Conservation (phyloP, 1,140 invertebrate genomes). For the Teleogryllus occipitalis region DNA sequence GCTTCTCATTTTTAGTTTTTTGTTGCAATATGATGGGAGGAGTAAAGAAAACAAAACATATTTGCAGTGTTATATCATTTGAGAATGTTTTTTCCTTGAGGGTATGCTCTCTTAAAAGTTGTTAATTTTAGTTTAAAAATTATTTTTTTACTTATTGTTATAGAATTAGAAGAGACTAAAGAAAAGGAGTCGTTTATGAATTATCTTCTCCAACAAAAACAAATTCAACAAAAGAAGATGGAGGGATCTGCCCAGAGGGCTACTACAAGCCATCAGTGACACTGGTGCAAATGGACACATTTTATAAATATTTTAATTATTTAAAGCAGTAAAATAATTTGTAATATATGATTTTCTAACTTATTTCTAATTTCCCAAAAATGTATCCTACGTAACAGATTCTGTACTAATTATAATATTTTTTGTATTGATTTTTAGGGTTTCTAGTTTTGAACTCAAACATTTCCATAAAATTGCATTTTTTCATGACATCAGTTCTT, state of each 20-base stretch:
- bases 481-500: too few species aligned
- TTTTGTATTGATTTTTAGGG: background rate
- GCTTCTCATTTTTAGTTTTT: too few species aligned
- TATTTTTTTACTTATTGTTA: constrained; percentile 6
- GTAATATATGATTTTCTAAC: constrained; percentile 7
- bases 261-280: background rate
- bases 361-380: background rate
- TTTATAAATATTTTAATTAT: constrained; percentile 8
- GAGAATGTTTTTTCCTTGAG: too few species aligned
- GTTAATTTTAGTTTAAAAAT: too few species aligned
- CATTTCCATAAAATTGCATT: too few species aligned
- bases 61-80: too few species aligned
- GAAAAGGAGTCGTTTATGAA: constrained; percentile 33
- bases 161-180: constrained; percentile 29
- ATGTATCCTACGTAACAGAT: background rate
- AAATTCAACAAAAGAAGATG: constrained; percentile 27
- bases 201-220: constrained; percentile 34
- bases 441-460: background rate
- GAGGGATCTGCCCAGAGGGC: constrained; percentile 11
- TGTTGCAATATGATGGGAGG: too few species aligned
- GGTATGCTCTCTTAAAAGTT: too few species aligned
- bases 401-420: too few species aligned
- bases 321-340: constrained; percentile 11
- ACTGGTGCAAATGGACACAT: too few species aligned
- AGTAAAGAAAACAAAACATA: too few species aligned